phyloP scores from a whole-genome alignment of 1,140 invertebrate genomes.

The Adelges cooleyi region DNA sequence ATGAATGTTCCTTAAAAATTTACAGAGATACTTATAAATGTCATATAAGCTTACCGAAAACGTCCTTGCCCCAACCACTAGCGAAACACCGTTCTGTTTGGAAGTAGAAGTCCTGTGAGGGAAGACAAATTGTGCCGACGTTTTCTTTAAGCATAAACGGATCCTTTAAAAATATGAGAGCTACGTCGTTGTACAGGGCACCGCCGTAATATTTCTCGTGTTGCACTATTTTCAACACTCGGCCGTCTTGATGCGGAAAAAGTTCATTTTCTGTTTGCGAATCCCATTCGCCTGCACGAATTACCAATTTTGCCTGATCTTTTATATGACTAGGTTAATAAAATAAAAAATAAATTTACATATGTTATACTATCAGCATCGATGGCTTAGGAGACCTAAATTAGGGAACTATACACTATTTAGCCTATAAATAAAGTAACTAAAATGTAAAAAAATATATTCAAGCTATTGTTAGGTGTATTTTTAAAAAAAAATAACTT shows the following conservation, averaged over 20 bases:
- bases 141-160: constrained; percentile 50
- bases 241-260: constrained; percentile 56
- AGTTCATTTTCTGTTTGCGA: constrained; percentile 62
- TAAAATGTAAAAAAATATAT: too few species aligned
- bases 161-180: constrained; percentile 48
- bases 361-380: too few species aligned
- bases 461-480: too few species aligned
- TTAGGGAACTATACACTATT: too few species aligned
- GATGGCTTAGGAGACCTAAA: too few species aligned
- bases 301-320: neutral
- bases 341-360: neutral
- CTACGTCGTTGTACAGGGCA: constrained; percentile 55
- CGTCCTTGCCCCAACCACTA: constrained; percentile 59
- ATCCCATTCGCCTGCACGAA: constrained; percentile 46
- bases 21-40: too few species aligned
- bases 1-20: too few species aligned
- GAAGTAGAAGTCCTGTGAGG: constrained; percentile 38
- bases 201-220: constrained; percentile 44
- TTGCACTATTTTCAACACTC: constrained; percentile 45
- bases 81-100: constrained; percentile 44
- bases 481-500: too few species aligned
- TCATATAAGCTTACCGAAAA: constrained; percentile 20
- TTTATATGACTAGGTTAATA: neutral
- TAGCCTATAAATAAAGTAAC: too few species aligned
- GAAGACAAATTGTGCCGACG: constrained; percentile 59